Evolutionary conservation across 1,140 invertebrate species (phyloP).

Genomic region (Megathymus violae): DNA sequence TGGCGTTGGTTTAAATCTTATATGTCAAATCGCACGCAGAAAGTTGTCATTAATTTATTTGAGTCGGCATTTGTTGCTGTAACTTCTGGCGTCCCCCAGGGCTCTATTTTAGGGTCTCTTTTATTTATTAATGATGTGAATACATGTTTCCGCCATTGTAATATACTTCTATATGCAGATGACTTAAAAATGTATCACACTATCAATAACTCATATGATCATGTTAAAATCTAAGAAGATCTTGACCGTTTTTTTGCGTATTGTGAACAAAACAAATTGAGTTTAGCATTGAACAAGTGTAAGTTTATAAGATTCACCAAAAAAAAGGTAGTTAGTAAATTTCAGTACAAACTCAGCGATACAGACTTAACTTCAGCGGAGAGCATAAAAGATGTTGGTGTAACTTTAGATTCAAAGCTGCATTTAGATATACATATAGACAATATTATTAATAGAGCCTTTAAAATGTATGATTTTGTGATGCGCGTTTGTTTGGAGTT

Average conservation of each 20-base stretch:
- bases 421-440: conserved; percentile 20
- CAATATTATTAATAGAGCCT: conserved; percentile 34
- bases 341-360: neutral
- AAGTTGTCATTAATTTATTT: conserved; percentile 42
- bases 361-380: neutral
- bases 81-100: conserved; percentile 49
- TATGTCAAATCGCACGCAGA: conserved; percentile 44
- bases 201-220: neutral
- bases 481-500: conserved; percentile 25
- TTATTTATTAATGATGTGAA: conserved; percentile 50
- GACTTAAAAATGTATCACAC: conserved; percentile 1
- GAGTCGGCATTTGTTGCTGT: conserved; percentile 36
- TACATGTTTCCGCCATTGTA: conserved; percentile 4
- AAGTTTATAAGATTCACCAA: neutral
- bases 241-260: conserved; percentile 4
- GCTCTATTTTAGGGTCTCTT: conserved; percentile 46
- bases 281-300: neutral
- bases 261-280: conserved; percentile 1
- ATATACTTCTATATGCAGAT: conserved; percentile 2
- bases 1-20: conserved; percentile 49
- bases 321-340: conserved; percentile 1
- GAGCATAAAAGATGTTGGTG: neutral
- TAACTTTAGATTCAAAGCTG: neutral
- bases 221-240: conserved; percentile 2
- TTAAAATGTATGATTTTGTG: conserved; percentile 36